Evolutionary conservation across 2,888 invertebrate species (phyloP), one percentile per base, ranked within the genome.

Genomic region (Drosophila neonasuta): DNA sequence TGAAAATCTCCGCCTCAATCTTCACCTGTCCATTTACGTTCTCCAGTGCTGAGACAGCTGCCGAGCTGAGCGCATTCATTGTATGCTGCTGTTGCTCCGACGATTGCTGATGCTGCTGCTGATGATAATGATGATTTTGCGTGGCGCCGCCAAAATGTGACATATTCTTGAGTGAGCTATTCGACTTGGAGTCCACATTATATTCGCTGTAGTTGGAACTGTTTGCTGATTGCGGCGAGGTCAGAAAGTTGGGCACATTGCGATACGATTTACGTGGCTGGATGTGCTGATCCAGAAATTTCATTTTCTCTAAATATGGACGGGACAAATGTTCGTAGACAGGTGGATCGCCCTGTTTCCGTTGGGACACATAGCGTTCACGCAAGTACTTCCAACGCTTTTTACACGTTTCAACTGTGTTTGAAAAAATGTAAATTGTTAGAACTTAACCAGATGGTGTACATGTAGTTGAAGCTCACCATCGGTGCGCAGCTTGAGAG

Each of bases 221-320:
- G 50, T 89, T 88, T 2, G 86, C 88, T 44, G 89, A 89, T 24
- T 90, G 90, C 0, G 90, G 90, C 0, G 90, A 90, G 2, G 90
- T 88, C 2, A 91, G 73, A 63, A 90, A 90, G 75, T 82, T 90
- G 11, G 90, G 88, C 32, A 90, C 90, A 71, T 90, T 90, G 36
- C 91, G 87, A 66, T 91, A 91, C 2, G 91, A 91, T 77, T 91
- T 91, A 7, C 91, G 86, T 4, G 91, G 90, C 60, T 91, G 91
- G 58, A 91, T 91, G 61, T 90, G 91, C 56, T 90, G 89, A 66
- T 91, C 91, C 2, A 91, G 77, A 67, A 91, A 91, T 78, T 90
- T 91, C 91, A 91, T 91, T 80, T 91, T 91, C 68, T 91, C 91
- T 51, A 91, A 76, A 80, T 91, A 91, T 1, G 91, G 91, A 1